Evolutionary conservation across 2,797 vertebrate species (phyloP).

Genomic region (Tapera naevia): DNA sequence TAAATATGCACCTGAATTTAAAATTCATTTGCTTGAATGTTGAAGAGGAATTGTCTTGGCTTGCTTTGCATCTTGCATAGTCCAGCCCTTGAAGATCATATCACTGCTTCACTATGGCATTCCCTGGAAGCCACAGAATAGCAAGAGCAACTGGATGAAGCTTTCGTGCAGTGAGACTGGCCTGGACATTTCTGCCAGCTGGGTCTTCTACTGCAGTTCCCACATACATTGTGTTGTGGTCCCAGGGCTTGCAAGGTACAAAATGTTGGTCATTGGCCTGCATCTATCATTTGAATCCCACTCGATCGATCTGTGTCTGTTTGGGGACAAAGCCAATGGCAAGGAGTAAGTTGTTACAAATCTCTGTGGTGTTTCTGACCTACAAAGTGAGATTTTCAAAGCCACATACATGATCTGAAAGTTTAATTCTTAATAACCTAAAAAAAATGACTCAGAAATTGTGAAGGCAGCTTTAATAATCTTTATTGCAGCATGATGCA

Average conservation of each 20-base stretch:
- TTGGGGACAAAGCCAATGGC: not conserved
- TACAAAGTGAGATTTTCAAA: not conserved
- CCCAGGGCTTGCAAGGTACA: not conserved
- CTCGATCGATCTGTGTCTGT: not conserved
- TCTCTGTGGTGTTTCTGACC: not conserved
- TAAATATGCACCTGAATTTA: not conserved
- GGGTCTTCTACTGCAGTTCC: not conserved
- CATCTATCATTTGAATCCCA: not conserved
- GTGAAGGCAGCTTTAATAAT: not conserved
- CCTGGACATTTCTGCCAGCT: not conserved
- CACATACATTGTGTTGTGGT: not conserved
- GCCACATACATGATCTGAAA: not conserved
- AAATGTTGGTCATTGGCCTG: not conserved
- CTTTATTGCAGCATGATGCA: not conserved
- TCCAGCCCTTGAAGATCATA: not conserved
- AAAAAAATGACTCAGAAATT: not conserved
- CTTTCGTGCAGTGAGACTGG: not conserved
- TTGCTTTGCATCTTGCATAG: not conserved
- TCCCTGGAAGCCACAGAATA: not conserved
- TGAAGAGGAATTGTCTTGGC: not conserved
- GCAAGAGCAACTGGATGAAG: not conserved
- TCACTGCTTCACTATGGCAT: not conserved
- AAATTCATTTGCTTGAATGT: not conserved
- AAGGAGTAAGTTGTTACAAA: not conserved
- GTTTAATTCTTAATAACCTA: not conserved